A percentile compares a stretch with the other conserved stretches of the same genome.
Conservation (phyloP, 2,888 invertebrate species). For the Melinopterus prodromus region DNA sequence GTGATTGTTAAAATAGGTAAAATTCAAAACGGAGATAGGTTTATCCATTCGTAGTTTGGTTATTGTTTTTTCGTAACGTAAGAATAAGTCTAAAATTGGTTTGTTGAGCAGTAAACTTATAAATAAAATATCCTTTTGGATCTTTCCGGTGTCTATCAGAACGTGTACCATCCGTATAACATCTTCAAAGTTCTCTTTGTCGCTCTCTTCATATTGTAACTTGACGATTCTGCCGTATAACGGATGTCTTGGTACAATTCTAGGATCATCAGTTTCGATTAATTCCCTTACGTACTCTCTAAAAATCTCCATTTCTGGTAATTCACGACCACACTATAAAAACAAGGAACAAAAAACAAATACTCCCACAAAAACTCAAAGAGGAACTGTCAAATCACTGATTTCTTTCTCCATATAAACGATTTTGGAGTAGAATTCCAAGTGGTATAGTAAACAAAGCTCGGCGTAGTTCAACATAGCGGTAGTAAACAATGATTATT, state of each 20-base stretch:
- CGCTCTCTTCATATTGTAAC: conserved; percentile 19
- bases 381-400: not conserved
- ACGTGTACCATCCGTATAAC: conserved; percentile 37
- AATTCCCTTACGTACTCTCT: conserved; percentile 31
- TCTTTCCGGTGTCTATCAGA: conserved; percentile 33
- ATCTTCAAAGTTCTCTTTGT: conserved; percentile 30
- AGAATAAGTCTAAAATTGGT: conserved; percentile 26
- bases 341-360: not conserved
- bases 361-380: conserved; percentile 4
- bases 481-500: not conserved
- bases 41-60: conserved; percentile 49
- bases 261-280: conserved; percentile 24
- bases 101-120: conserved; percentile 41
- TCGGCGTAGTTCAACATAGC: not conserved
- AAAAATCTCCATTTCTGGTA: conserved; percentile 36
- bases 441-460: not conserved
- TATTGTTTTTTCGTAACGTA: conserved; percentile 47
- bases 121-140: conserved; percentile 41
- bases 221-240: conserved; percentile 36
- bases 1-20: conserved; percentile 50
- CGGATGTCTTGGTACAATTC: conserved; percentile 12
- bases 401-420: not conserved
- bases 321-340: conserved; percentile 5
- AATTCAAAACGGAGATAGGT: conserved; percentile 52
- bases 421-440: not conserved